These are phyloP conservation scores for Catharus minimus DNA, from an alignment of 2,113 vertebrate species.

Conservation along the genomic window DNA sequence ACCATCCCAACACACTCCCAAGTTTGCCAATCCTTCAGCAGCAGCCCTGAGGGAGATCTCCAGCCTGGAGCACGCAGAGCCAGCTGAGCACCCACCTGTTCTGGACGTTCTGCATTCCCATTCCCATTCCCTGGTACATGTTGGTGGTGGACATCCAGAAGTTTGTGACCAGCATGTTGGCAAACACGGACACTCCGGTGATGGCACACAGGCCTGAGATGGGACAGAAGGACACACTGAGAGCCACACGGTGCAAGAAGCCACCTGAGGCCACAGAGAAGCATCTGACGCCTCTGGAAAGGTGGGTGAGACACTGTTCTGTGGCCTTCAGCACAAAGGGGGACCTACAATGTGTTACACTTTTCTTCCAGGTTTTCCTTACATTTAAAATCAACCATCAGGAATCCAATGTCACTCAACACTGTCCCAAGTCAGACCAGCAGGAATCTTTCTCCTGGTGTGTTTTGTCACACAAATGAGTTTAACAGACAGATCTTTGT, in stretches of 20 bases:
- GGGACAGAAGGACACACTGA: background rate
- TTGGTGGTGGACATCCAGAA: conserved; percentile 82
- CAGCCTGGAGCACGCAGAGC: fast-evolving
- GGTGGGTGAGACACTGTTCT: background rate
- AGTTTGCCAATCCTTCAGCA: background rate
- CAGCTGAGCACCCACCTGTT: conserved; percentile 68
- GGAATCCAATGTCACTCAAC: background rate
- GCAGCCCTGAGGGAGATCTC: background rate
- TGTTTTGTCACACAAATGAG: background rate
- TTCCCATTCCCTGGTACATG: conserved; percentile 67
- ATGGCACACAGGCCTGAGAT: conserved; percentile 84
- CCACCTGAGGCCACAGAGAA: background rate
- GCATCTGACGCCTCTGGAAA: background rate
- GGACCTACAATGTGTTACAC: fast-evolving
- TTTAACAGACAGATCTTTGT: background rate
- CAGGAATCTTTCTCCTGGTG: background rate
- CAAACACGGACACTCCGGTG: conserved; percentile 88
- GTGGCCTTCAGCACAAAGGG: background rate
- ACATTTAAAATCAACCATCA: background rate
- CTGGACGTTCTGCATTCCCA: conserved; percentile 68
- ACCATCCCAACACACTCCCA: background rate
- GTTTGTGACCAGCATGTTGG: conserved; percentile 90
- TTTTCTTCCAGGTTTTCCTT: background rate
- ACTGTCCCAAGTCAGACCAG: background rate
- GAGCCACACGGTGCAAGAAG: background rate